Conservation (phyloP, 2,113 vertebrate genomes). For the Bos javanicus region DNA sequence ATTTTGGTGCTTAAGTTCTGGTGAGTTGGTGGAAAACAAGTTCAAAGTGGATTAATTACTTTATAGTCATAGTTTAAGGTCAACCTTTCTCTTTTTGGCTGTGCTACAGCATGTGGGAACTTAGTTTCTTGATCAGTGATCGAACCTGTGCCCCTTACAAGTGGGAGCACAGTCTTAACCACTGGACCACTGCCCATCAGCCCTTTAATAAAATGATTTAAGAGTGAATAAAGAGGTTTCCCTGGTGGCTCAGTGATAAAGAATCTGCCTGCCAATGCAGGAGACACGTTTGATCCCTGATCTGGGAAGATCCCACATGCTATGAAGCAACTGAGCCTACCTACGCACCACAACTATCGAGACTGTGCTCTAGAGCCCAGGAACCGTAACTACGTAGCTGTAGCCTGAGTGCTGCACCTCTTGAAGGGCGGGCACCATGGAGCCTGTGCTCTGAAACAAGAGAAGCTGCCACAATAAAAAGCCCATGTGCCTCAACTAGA, state of each 20-base stretch:
- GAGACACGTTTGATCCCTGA: neutral
- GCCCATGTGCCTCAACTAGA: neutral
- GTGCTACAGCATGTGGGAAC: neutral
- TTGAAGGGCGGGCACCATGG: fast-evolving
- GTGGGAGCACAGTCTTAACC: neutral
- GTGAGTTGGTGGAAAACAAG: conserved; percentile 26
- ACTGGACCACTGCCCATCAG: neutral
- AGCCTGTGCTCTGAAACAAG: neutral
- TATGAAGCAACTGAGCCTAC: neutral
- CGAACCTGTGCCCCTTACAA: neutral
- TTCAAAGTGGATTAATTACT: neutral
- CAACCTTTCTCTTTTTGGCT: neutral
- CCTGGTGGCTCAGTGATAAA: neutral
- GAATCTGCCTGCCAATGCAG: neutral
- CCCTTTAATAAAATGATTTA: neutral
- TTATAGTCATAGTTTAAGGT: neutral
- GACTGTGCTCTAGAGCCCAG: neutral
- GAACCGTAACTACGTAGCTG: neutral
- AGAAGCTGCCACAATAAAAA: neutral
- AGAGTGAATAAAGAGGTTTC: neutral
- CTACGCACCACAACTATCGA: neutral
- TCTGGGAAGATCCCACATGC: neutral
- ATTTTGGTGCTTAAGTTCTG: conserved; percentile 32
- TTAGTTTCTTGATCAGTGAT: neutral
- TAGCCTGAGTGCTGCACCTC: neutral